Evolutionary conservation across 2,888 invertebrate genomes (phyloP).

Genomic region (Yponomeuta plumbellus): DNA sequence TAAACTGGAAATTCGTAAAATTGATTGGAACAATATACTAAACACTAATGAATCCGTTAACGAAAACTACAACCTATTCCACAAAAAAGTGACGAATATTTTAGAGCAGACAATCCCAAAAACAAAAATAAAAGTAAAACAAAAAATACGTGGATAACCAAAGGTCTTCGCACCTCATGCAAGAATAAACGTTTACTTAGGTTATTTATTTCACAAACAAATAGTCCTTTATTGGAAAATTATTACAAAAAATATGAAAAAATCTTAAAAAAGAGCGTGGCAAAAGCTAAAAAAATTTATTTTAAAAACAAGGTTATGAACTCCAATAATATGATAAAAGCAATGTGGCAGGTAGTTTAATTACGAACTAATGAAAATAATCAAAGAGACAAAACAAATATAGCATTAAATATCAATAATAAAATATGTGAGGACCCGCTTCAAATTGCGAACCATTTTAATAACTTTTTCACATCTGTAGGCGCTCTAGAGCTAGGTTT

Average conservation of each 20-base stretch:
- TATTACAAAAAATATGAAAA: background rate
- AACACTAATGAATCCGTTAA: background rate
- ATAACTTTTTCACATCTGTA: background rate
- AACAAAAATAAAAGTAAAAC: no score
- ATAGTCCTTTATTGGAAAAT: background rate
- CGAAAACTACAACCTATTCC: background rate
- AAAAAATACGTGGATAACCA: no score
- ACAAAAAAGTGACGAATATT: no score
- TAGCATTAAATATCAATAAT: no score
- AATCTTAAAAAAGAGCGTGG: background rate
- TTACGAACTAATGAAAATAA: constrained; percentile 3
- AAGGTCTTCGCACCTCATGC: no score
- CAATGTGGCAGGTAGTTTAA: constrained; percentile 2
- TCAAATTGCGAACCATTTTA: background rate
- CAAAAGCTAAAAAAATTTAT: background rate
- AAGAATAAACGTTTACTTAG: background rate
- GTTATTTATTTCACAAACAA: background rate
- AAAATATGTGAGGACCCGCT: background rate
- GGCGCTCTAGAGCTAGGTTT: background rate
- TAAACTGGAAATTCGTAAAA: no score
- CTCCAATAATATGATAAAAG: constrained; percentile 2
- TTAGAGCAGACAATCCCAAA: no score
- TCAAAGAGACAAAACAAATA: background rate
- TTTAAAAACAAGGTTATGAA: background rate
- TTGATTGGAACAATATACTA: constrained; percentile 5